These are phyloP conservation scores for Acromyrmex charruanus DNA, from an alignment of 1,140 invertebrate genomes.

Conservation along the genomic window DNA sequence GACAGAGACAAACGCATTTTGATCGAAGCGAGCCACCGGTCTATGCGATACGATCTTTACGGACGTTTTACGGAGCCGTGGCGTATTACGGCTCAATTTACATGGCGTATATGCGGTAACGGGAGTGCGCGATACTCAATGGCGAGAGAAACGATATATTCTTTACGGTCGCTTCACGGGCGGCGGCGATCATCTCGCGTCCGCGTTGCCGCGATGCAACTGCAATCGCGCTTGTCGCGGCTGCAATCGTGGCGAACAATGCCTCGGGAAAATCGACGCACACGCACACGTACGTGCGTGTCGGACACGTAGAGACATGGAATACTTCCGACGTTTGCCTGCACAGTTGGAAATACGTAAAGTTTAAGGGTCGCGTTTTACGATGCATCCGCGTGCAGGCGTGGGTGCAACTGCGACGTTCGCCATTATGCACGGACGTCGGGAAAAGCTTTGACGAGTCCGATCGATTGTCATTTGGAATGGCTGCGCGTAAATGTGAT, in stretches of 20 bases:
- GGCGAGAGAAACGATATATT: constrained; percentile 42
- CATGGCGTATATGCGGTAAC: constrained; percentile 15
- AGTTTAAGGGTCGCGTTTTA: constrained; percentile 61
- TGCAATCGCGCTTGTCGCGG: constrained; percentile 39
- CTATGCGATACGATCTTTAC: constrained; percentile 45
- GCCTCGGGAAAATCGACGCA: constrained; percentile 45
- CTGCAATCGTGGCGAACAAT: constrained; percentile 56
- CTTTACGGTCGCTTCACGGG: constrained; percentile 42
- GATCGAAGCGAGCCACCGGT: constrained; percentile 30
- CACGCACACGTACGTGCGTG: background rate
- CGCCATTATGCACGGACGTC: constrained; percentile 35
- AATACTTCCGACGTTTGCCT: constrained; percentile 35
- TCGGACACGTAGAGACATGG: constrained; percentile 18
- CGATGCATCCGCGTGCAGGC: constrained; percentile 42
- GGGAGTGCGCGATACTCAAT: background rate
- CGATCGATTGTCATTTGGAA: constrained; percentile 43
- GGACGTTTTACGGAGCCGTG: constrained; percentile 29
- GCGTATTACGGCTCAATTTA: constrained; percentile 57
- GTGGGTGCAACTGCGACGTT: constrained; percentile 49
- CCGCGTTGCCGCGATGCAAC: constrained; percentile 27
- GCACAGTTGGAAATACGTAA: constrained; percentile 38
- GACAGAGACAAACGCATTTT: constrained; percentile 4
- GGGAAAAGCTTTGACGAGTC: constrained; percentile 20
- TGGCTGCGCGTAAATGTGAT: background rate
- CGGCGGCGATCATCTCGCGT: background rate